Percentiles rank a stretch among this genome's conserved stretches.
These are phyloP conservation scores for Andrena chrysosceles DNA, from an alignment of 2,888 invertebrate species.

Conservation along the genomic window DNA sequence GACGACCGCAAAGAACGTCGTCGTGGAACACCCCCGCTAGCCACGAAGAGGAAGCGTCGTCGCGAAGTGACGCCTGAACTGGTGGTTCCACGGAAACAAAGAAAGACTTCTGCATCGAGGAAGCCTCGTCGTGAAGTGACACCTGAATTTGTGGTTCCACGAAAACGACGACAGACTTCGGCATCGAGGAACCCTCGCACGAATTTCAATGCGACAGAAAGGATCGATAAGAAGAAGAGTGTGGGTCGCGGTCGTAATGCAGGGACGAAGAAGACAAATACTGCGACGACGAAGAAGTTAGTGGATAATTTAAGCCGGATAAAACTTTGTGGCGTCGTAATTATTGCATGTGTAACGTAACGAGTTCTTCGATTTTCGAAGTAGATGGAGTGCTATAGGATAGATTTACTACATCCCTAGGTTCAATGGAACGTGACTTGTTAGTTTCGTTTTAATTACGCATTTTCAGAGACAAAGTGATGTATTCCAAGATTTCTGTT, in stretches of 20 bases:
- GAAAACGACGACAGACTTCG: constrained; percentile 17
- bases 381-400: neutral
- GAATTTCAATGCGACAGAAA: neutral
- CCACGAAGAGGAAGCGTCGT: constrained; percentile 6
- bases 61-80: constrained; percentile 11
- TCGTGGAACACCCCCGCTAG: constrained; percentile 19
- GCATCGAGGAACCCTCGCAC: neutral
- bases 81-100: constrained; percentile 20
- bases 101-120: neutral
- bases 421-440: too few species aligned
- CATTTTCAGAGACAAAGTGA: neutral
- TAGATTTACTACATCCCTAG: too few species aligned
- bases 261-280: neutral
- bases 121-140: constrained; percentile 9
- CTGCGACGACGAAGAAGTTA: neutral
- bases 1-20: constrained; percentile 39
- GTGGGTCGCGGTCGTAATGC: neutral
- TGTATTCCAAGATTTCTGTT: neutral
- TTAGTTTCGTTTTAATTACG: too few species aligned
- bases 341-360: neutral
- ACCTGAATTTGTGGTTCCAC: constrained; percentile 1
- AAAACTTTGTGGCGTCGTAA: neutral
- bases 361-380: neutral
- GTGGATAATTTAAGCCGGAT: neutral
- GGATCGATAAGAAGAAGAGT: neutral